These are phyloP conservation scores for Parapristionchus giblindavisi DNA, from an alignment of 2,888 invertebrate genomes.

Conservation along the genomic window DNA sequence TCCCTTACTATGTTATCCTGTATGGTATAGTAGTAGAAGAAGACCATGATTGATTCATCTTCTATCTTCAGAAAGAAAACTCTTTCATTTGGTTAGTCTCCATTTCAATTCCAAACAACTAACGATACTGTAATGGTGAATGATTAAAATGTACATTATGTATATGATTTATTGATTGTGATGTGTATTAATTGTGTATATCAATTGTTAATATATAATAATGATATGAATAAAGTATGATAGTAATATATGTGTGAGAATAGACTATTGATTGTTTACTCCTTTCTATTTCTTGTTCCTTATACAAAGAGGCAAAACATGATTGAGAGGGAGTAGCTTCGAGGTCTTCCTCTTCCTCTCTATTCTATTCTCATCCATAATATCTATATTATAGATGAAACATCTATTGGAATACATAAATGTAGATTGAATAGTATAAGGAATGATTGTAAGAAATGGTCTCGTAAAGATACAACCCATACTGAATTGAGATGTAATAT, in stretches of 20 bases:
- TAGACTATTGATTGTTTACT: constrained; percentile 24
- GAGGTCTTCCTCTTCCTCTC: neutral
- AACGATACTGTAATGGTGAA: neutral
- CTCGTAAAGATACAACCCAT: constrained; percentile 20
- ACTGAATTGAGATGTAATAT: constrained; percentile 43
- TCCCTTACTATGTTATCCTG: constrained; percentile 2
- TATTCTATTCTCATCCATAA: too few relatives aligned
- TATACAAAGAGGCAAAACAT: too few relatives aligned
- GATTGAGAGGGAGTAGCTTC: neutral
- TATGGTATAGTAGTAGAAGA: neutral
- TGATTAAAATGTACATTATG: neutral
- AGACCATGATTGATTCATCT: constrained; percentile 29
- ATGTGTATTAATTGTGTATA: neutral
- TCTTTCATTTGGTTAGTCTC: constrained; percentile 23
- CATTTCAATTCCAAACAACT: neutral
- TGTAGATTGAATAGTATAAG: constrained; percentile 8
- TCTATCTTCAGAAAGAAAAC: constrained; percentile 33
- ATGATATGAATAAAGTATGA: neutral
- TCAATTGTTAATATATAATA: neutral
- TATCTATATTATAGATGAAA: too few relatives aligned
- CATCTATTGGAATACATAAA: neutral
- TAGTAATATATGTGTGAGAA: neutral
- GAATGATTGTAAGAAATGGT: constrained; percentile 31
- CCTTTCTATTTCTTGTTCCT: neutral
- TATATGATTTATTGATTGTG: neutral